Base-by-base conservation (phyloP, 2,797 vertebrate species). In the Falco cherrug region DNA sequence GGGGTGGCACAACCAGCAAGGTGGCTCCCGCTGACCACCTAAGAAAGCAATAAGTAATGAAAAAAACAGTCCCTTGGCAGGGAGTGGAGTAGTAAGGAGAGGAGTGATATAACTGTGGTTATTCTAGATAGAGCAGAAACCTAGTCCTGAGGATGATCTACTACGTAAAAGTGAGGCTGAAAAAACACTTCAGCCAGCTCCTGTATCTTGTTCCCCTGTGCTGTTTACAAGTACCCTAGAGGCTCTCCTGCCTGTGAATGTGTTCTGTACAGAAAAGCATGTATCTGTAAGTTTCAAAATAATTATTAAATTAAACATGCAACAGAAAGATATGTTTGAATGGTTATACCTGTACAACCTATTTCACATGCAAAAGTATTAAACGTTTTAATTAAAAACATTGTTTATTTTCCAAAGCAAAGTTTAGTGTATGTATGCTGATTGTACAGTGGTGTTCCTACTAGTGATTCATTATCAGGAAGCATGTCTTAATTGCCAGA, bases 341-440 rank as follows among this genome's bases (percentile, higher is more conserved):
- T 10, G 29, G 16, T 39, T 74, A 13, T 13, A 60, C 9, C 7
- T 63, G 17, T 60, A 25, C 48, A 87, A 39, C 3, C 7, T 54
- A 57, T 20, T 68, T 89, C 21, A 47, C 14, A 71, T 9, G 31
- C 6, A 43, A 56, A 64, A 63, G 5, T 41, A 53, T 39, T 73
- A 35, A 76, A 29, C 15, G 14, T 53, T 47, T 74, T 24, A 73
- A 67, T 41, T 43, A 33, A 20, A 54, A 71, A 21, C 17, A 6
- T 2, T 1, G 0, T 0, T 10, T 41, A 43, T 87, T 79, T 84
- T 33, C 13, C 17, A 69, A 79, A 89, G 43, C 29, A 37, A 73
- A 70, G 4, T 67, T 70, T 21, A 77, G 31, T 15, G 6, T 74
- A 22, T 51, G 10, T 22, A 28, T 57, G 6, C 5, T 69, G 61